These are phyloP conservation scores for Catocala sponsa DNA, from an alignment of 2,888 invertebrate species.

Conservation along the genomic window DNA sequence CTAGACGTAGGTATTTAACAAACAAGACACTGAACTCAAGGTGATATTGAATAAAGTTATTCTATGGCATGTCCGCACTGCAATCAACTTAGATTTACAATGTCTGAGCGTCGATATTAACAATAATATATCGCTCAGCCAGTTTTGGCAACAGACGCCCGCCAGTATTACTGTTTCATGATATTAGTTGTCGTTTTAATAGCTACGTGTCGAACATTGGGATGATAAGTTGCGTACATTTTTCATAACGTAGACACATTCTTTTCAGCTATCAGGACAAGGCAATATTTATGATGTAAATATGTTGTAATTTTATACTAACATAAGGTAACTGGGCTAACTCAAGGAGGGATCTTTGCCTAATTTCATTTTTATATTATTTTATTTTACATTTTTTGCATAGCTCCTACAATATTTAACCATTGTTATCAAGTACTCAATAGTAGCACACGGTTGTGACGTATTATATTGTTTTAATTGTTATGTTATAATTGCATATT, in stretches of 20 bases:
- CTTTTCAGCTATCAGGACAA: constrained; percentile 7
- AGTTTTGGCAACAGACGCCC: constrained; percentile 37
- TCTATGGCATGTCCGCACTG: constrained; percentile 64
- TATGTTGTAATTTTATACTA: background rate
- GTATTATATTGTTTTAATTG: no score
- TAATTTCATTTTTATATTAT: no score
- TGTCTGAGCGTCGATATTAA: constrained; percentile 41
- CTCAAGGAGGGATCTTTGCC: background rate
- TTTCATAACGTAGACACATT: constrained; percentile 16
- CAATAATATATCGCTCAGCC: constrained; percentile 38
- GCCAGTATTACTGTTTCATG: constrained; percentile 34
- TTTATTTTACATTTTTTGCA: no score
- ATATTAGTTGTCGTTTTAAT: constrained; percentile 43
- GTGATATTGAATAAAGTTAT: constrained; percentile 73
- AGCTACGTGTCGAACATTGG: constrained; percentile 27
- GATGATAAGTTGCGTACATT: constrained; percentile 31
- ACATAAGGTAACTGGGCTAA: background rate
- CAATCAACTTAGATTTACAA: constrained; percentile 52
- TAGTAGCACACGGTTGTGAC: no score
- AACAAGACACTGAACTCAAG: constrained; percentile 62
- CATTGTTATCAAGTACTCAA: no score
- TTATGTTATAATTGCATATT: no score
- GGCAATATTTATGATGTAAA: constrained; percentile 2
- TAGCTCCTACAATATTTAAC: no score
- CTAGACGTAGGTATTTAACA: constrained; percentile 32